These are phyloP conservation scores for Aegotheles bennettii DNA, from an alignment of 2,113 vertebrate genomes.

Conservation along the genomic window DNA sequence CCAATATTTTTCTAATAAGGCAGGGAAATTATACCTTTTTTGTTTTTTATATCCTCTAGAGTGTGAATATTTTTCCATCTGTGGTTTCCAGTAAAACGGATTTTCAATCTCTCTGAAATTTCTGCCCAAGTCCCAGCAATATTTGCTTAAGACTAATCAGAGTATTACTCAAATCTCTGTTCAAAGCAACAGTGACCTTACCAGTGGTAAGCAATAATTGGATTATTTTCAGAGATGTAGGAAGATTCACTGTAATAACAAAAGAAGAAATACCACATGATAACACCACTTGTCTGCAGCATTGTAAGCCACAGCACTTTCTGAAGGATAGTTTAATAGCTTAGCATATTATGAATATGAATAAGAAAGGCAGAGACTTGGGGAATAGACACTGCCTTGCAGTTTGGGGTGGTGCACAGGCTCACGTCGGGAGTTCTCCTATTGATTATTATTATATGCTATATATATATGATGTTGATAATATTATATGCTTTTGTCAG, in stretches of 20 bases:
- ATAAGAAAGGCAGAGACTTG: background rate
- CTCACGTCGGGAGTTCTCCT: background rate
- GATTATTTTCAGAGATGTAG: conserved; percentile 57
- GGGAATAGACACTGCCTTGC: background rate
- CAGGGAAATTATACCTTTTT: background rate
- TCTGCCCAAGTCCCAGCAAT: conserved; percentile 21
- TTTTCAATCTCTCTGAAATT: conserved; percentile 49
- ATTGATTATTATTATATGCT: background rate
- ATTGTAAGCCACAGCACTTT: background rate
- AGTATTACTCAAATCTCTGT: conserved; percentile 57
- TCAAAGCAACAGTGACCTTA: conserved; percentile 54
- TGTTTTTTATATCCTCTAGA: background rate
- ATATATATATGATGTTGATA: no score
- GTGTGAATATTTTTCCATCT: conserved; percentile 37
- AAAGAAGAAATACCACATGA: conserved; percentile 52
- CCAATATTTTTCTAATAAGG: conserved; percentile 27
- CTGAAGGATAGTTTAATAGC: background rate
- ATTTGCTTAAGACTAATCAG: conserved; percentile 58
- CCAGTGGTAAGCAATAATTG: conserved; percentile 48
- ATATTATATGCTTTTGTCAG: no score
- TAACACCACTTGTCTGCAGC: conserved; percentile 38
- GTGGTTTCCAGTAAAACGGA: conserved; percentile 35
- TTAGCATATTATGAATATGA: conserved; percentile 20
- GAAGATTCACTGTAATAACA: conserved; percentile 52
- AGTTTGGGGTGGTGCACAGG: background rate